phyloP scores from a whole-genome alignment of 2,888 invertebrate genomes.

The Andrena minutula region DNA sequence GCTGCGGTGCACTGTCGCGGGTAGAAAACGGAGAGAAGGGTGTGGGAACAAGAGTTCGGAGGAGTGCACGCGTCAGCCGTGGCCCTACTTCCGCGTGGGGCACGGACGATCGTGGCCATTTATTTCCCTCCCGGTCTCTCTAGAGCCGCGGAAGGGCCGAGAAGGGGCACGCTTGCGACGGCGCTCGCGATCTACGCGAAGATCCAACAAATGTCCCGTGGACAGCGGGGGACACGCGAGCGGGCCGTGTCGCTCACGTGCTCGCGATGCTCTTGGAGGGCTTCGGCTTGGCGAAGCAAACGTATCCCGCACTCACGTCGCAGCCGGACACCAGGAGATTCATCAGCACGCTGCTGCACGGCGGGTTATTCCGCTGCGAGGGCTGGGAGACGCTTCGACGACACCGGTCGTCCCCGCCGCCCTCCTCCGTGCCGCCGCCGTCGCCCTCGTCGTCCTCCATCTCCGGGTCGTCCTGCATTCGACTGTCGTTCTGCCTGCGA shows the following conservation, averaged over 20 bases:
- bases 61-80: not conserved
- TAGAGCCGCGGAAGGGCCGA: not conserved
- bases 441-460: slow-evolving; percentile 8
- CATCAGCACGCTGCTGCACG: slow-evolving; percentile 94
- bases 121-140: no score
- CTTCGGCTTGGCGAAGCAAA: slow-evolving; percentile 89
- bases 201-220: slow-evolving; percentile 10
- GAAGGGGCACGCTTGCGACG: not conserved
- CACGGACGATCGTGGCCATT: not conserved
- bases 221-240: slow-evolving; percentile 7
- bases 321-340: slow-evolving; percentile 98
- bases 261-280: slow-evolving; percentile 79
- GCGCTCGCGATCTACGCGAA: slow-evolving; percentile 6
- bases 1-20: not conserved
- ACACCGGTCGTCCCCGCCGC: slow-evolving; percentile 8
- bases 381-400: slow-evolving; percentile 27
- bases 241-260: slow-evolving; percentile 75
- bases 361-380: slow-evolving; percentile 71
- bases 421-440: slow-evolving; percentile 21
- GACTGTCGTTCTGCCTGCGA: not conserved
- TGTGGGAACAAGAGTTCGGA: not conserved
- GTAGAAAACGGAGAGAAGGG: not conserved
- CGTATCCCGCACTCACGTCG: slow-evolving; percentile 96
- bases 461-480: not conserved
- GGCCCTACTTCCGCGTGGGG: not conserved